Percentiles rank a stretch among this genome's conserved stretches.
These are phyloP conservation scores for Alces alces DNA, from an alignment of 2,113 vertebrate genomes.

Conservation along the genomic window DNA sequence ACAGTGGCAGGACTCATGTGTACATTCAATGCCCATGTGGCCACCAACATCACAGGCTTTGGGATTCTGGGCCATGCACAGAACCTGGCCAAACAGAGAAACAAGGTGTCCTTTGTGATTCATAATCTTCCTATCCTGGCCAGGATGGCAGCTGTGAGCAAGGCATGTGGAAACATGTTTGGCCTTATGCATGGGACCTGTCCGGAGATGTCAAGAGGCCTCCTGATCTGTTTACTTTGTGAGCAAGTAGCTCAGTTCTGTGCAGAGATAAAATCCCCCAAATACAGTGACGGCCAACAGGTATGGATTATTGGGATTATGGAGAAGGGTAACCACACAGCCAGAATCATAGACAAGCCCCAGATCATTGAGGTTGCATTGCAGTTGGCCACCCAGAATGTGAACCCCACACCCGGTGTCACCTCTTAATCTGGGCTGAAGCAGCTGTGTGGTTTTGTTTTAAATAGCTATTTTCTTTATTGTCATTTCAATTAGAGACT, in stretches of 20 bases:
- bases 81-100: constrained; percentile 96
- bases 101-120: constrained; percentile 98
- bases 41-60: constrained; percentile 98
- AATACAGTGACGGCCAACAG: constrained; percentile 97
- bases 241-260: constrained; percentile 99
- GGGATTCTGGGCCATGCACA: constrained; percentile 97
- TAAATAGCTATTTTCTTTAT: constrained; percentile 89
- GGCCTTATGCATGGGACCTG: constrained; percentile 99
- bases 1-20: constrained; percentile 96
- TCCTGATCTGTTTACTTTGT: constrained; percentile 96
- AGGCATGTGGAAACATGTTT: constrained; percentile 99
- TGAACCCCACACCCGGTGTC: constrained; percentile 94
- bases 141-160: constrained; percentile 99
- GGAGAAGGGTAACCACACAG: constrained; percentile 98
- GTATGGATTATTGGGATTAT: constrained; percentile 99
- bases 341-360: constrained; percentile 98
- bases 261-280: constrained; percentile 98
- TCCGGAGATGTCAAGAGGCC: constrained; percentile 97
- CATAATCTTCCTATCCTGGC: constrained; percentile 97
- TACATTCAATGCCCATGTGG: constrained; percentile 98
- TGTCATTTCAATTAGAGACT: constrained; percentile 89
- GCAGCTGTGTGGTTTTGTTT: constrained; percentile 79
- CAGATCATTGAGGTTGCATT: constrained; percentile 98
- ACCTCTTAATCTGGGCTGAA: constrained; percentile 55
- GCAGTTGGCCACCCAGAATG: constrained; percentile 95